These are phyloP conservation scores for Phania funesta DNA, from an alignment of 2,888 invertebrate species.

Conservation along the genomic window DNA sequence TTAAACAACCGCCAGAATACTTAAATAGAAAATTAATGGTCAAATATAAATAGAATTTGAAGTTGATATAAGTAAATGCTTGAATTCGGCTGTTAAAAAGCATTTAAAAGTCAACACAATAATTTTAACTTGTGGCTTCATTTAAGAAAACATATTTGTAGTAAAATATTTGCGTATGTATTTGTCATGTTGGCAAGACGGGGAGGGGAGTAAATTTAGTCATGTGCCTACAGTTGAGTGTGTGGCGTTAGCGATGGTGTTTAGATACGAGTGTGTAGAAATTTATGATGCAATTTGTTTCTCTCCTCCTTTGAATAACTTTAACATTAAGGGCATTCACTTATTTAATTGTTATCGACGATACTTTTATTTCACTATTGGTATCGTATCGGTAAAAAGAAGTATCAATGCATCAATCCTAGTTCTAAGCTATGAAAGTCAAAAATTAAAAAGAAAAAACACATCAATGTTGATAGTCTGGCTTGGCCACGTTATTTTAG, in stretches of 20 bases:
- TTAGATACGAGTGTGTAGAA: conserved; percentile 34
- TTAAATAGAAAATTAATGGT: conserved; percentile 28
- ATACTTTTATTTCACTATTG: too few relatives aligned
- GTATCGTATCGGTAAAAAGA: too few relatives aligned
- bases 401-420: too few relatives aligned
- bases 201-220: conserved; percentile 2
- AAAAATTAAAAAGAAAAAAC: too few relatives aligned
- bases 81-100: conserved; percentile 25
- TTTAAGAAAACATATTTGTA: conserved; percentile 4
- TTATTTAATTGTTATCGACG: too few relatives aligned
- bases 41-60: conserved; percentile 32
- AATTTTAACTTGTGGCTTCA: not conserved
- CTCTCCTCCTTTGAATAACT: not conserved
- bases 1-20: not conserved
- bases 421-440: too few relatives aligned
- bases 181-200: not conserved
- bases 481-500: too few relatives aligned
- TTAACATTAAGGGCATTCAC: not conserved
- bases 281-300: conserved; percentile 30
- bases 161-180: not conserved
- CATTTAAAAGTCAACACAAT: conserved; percentile 37
- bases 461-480: too few relatives aligned
- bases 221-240: not conserved
- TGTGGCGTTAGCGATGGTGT: conserved; percentile 24
- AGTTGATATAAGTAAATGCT: conserved; percentile 32